phyloP scores from a whole-genome alignment of 2,888 invertebrate species.

The Phasia obesa region DNA sequence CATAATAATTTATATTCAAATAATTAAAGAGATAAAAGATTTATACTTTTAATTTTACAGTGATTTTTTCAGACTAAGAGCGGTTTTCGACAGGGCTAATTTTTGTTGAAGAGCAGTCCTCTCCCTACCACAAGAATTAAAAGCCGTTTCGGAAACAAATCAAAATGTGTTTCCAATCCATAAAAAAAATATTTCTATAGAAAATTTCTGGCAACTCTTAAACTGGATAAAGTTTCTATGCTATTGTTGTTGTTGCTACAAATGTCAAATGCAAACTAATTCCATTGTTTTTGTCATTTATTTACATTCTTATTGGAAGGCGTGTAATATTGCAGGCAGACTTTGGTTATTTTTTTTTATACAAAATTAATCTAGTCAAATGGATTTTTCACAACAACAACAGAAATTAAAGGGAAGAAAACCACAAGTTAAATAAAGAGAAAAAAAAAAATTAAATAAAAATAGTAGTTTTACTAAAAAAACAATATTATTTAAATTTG shows the following conservation, averaged over 20 bases:
- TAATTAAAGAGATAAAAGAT: too few relatives aligned
- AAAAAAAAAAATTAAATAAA: neutral
- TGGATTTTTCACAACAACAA: neutral
- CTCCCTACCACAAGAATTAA: too few relatives aligned
- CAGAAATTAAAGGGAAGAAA: neutral
- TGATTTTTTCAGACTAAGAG: too few relatives aligned
- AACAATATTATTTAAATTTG: too few relatives aligned
- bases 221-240: too few relatives aligned
- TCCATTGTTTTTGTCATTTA: constrained; percentile 20
- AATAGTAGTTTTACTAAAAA: neutral
- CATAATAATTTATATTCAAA: too few relatives aligned
- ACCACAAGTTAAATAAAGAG: neutral
- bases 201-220: neutral
- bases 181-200: too few relatives aligned
- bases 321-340: constrained; percentile 23
- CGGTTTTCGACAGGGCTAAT: too few relatives aligned
- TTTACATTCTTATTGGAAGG: constrained; percentile 46
- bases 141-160: too few relatives aligned
- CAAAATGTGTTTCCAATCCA: too few relatives aligned
- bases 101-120: too few relatives aligned
- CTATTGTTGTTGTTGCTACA: constrained; percentile 27
- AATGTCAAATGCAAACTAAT: constrained; percentile 5
- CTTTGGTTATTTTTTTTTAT: neutral
- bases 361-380: constrained; percentile 8
- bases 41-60: too few relatives aligned